Evolutionary conservation across 2,113 vertebrate species (phyloP).

Genomic region (Pelusios castaneus): DNA sequence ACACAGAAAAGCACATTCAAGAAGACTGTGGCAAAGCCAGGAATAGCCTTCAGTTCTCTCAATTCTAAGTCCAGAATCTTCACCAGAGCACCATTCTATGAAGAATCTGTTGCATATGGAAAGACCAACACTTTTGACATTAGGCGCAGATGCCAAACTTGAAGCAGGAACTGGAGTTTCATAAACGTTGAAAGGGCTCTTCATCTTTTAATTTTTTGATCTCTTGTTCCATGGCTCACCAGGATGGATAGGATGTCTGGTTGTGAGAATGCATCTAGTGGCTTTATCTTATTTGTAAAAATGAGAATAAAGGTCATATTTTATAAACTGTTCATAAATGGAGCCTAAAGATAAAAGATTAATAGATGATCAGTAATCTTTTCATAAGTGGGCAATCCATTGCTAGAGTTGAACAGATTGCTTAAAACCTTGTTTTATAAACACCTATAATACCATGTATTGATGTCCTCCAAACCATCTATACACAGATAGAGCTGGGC

Average conservation of each 20-base stretch:
- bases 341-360: neutral
- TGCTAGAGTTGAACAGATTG: neutral
- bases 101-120: neutral
- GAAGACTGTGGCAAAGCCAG: neutral
- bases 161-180: neutral
- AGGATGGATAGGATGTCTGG: neutral
- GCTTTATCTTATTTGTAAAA: neutral
- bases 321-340: neutral
- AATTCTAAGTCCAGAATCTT: neutral
- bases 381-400: neutral
- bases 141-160: neutral
- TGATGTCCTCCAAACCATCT: neutral
- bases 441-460: neutral
- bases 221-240: neutral
- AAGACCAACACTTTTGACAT: neutral
- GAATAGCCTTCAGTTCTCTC: neutral
- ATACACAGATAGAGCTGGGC: neutral
- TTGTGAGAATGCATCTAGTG: neutral
- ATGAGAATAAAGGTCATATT: neutral
- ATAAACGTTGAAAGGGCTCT: neutral
- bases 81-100: neutral
- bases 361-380: neutral
- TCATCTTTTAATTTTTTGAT: too few species aligned
- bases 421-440: neutral
- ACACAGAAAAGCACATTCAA: neutral